Conservation (phyloP, 2,888 invertebrate genomes). For the Scaptomyza caliginosa region DNA sequence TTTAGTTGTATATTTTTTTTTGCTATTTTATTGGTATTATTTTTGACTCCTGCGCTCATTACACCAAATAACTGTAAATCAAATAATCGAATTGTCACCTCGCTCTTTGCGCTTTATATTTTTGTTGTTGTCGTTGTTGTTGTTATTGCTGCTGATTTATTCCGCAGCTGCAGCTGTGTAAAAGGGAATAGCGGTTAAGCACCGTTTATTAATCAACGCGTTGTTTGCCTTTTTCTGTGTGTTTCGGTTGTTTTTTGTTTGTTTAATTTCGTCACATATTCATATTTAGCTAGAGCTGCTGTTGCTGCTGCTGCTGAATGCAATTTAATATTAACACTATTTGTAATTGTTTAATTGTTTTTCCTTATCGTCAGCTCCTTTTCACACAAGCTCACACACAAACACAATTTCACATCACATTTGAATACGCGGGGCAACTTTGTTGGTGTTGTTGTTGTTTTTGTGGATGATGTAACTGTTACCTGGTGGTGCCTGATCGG, state of each 20-base stretch:
- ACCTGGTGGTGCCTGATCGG: slow-evolving; percentile 44
- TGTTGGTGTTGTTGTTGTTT: not conserved
- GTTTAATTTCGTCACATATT: slow-evolving; percentile 32
- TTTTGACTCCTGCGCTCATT: slow-evolving; percentile 34
- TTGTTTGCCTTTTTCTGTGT: slow-evolving; percentile 19
- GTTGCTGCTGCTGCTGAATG: slow-evolving; percentile 10
- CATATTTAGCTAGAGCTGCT: slow-evolving; percentile 15
- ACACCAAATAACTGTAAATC: slow-evolving; percentile 27
- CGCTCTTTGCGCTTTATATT: slow-evolving; percentile 17
- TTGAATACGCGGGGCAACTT: slow-evolving; percentile 12
- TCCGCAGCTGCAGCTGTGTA: slow-evolving; percentile 5
- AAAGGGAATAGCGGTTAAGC: slow-evolving; percentile 39
- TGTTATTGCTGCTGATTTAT: slow-evolving; percentile 5
- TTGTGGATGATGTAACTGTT: slow-evolving; percentile 25
- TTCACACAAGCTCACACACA: slow-evolving; percentile 21
- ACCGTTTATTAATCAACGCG: slow-evolving; percentile 50
- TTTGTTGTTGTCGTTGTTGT: slow-evolving; percentile 6
- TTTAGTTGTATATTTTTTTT: slow-evolving; percentile 6
- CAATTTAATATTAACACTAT: slow-evolving; percentile 23
- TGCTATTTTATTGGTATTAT: slow-evolving; percentile 6
- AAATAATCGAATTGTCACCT: slow-evolving; percentile 29
- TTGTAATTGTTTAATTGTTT: slow-evolving; percentile 26
- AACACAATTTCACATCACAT: slow-evolving; percentile 38
- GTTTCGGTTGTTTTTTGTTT: slow-evolving; percentile 35
- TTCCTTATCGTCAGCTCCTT: slow-evolving; percentile 27